These are phyloP conservation scores for Acanthurus lineatus DNA, from an alignment of 2,797 vertebrate genomes.

Conservation along the genomic window DNA sequence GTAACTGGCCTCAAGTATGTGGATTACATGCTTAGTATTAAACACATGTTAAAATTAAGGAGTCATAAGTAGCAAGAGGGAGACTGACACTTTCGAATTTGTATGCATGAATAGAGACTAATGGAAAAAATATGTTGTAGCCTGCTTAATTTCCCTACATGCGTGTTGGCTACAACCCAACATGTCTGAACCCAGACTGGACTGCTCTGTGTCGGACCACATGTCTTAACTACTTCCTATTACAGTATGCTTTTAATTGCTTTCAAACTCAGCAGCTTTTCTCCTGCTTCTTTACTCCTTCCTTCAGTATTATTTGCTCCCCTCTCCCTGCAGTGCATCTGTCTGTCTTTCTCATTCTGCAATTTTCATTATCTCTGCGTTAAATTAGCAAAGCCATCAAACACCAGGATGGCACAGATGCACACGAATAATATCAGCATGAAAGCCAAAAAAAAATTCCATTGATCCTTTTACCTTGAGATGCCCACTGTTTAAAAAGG, in stretches of 20 bases:
- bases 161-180: background rate
- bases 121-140: background rate
- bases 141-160: background rate
- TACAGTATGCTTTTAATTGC: background rate
- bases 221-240: background rate
- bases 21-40: background rate
- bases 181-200: background rate
- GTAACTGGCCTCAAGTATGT: background rate
- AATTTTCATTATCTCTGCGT: conserved; percentile 21
- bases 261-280: conserved; percentile 7
- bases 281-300: background rate
- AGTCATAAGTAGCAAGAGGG: background rate
- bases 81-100: background rate
- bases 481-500: conserved; percentile 46
- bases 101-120: background rate
- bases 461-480: conserved; percentile 38
- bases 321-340: background rate
- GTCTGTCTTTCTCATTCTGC: background rate
- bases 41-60: background rate
- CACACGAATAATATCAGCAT: conserved; percentile 18
- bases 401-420: conserved; percentile 12
- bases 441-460: background rate
- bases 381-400: conserved; percentile 31
- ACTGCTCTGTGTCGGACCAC: background rate
- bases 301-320: background rate